Conservation (phyloP, 2,113 vertebrate genomes). For the Dicrurus megarhynchus region DNA sequence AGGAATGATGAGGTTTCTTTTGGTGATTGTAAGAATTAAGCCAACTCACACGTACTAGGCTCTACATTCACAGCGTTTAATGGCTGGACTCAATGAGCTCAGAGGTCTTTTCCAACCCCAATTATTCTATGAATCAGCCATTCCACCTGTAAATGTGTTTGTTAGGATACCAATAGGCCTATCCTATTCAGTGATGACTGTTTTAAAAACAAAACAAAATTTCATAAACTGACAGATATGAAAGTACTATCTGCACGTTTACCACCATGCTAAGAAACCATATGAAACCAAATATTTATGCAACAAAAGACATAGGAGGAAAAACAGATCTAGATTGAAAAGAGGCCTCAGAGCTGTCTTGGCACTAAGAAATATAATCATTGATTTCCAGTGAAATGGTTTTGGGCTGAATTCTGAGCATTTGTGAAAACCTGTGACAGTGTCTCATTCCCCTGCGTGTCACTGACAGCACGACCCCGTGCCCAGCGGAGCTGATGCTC, state of each 20-base stretch:
- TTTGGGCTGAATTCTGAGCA: background rate
- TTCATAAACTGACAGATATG: background rate
- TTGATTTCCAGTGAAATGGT: background rate
- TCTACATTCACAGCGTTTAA: background rate
- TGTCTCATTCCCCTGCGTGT: rapidly evolving
- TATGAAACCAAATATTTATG: background rate
- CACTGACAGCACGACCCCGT: rapidly evolving
- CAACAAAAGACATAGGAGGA: background rate
- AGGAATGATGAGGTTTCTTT: background rate
- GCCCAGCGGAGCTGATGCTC: background rate
- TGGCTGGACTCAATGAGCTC: background rate
- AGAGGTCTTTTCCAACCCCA: background rate
- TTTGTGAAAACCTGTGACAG: background rate
- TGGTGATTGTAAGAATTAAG: background rate
- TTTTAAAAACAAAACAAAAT: background rate
- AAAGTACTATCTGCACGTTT: background rate
- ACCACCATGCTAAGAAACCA: background rate
- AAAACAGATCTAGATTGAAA: background rate
- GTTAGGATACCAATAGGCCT: background rate
- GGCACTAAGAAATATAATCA: background rate
- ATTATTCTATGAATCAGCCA: background rate
- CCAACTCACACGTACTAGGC: background rate
- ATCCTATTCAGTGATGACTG: background rate
- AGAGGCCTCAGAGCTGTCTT: background rate
- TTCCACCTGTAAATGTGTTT: background rate